Evolutionary conservation across 2,113 vertebrate species (phyloP), one percentile per base, ranked within the genome.

Genomic region (Caloenas nicobarica): DNA sequence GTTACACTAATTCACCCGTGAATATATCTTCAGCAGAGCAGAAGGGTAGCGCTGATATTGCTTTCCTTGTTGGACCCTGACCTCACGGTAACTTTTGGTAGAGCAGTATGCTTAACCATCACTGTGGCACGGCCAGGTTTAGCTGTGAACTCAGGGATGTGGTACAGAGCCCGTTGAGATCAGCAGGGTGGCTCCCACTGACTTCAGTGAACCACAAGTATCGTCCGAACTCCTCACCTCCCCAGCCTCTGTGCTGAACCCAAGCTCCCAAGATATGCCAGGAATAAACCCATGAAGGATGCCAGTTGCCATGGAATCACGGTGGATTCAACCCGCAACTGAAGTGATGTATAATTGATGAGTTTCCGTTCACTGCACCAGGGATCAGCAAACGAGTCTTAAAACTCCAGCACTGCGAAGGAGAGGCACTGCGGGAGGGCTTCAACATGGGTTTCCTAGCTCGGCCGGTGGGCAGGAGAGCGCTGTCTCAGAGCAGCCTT

Each of bases 261-360:
- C 79, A 58, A 22, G n/a, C 24, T 92, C 54, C 70, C 50, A 60
- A 3, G 29, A 7, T 5, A 53, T 16, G n/a, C 56, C 77, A 68
- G 74, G 65, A 94, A 89, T 29, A 92, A 87, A 81, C 22, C 16
- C 3, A 2, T 69, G 54, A 80, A 77, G 46, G 58, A 38, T 66
- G 42, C 44, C 66, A 33, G 44, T 89, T 96, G 89, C 84, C 86
- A 61, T 31, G 69, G 88, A 92, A 82, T 26, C 73, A 26, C 3
- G 0, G 94, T 86, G 2, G 5, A 94, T 94, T 53, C 42, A 91
- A 74, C 73, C 80, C 74, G 87, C 82, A 74, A 28, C 40, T 74
- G 72, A 86, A 81, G 77, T 1, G 42, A 76, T 90, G 56, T 31
- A 72, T 93, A 94, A 91, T 87, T 92, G 86, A 97, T 36, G 14